phyloP scores from a whole-genome alignment of 2,888 invertebrate species.

The Drosophila merina region DNA sequence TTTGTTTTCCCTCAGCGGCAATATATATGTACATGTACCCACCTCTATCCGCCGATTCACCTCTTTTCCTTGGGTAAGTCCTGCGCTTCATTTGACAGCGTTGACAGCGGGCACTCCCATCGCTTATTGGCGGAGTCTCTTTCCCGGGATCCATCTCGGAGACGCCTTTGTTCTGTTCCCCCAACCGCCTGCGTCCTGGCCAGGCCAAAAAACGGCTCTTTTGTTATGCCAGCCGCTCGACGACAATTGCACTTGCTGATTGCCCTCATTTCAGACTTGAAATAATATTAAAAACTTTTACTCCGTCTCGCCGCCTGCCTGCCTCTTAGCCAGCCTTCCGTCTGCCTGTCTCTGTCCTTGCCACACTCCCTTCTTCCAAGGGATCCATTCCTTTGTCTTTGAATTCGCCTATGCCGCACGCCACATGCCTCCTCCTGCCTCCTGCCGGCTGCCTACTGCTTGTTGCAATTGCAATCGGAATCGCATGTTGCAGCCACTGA shows the following conservation, averaged over 20 bases:
- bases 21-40: conserved; percentile 20
- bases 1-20: conserved; percentile 60
- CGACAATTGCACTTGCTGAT: conserved; percentile 80
- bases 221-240: conserved; percentile 76
- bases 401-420: conserved; percentile 18
- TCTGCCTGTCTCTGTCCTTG: conserved; percentile 35
- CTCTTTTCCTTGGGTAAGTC: conserved; percentile 24
- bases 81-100: conserved; percentile 57
- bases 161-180: conserved; percentile 63
- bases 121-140: conserved; percentile 67
- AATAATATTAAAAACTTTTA: conserved; percentile 81
- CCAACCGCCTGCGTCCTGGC: conserved; percentile 5
- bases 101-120: conserved; percentile 49
- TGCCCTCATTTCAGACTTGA: conserved; percentile 81
- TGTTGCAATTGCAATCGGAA: conserved; percentile 38
- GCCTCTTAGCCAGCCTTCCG: conserved; percentile 9
- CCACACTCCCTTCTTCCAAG: conserved; percentile 35
- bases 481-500: conserved; percentile 35
- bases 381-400: conserved; percentile 23
- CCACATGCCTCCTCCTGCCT: conserved; percentile 12
- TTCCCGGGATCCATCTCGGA: conserved; percentile 42
- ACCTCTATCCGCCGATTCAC: conserved; percentile 22
- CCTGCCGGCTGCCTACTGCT: conserved; percentile 15
- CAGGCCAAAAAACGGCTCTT: conserved; percentile 56
- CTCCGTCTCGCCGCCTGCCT: conserved; percentile 48